Percentiles rank a stretch among this genome's conserved stretches.
phyloP scores from a whole-genome alignment of 1,140 invertebrate genomes.

The Oryzaephilus surinamensis region DNA sequence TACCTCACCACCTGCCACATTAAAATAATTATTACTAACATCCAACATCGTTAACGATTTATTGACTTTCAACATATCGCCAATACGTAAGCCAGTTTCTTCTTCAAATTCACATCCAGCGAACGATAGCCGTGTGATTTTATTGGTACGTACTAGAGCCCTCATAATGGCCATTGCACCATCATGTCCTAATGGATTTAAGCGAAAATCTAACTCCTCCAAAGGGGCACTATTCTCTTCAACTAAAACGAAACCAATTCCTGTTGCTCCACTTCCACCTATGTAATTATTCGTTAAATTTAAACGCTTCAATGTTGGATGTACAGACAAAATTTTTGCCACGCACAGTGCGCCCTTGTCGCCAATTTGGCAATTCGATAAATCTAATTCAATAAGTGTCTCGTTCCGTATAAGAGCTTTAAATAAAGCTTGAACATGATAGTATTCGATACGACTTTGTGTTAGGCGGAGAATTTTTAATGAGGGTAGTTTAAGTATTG shows the following conservation, averaged over 20 bases:
- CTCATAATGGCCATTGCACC: conserved; percentile 31
- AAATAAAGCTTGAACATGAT: conserved; percentile 26
- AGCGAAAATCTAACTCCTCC: conserved; percentile 27
- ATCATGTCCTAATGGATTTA: conserved; percentile 32
- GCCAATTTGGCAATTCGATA: conserved; percentile 31
- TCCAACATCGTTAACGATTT: conserved; percentile 25
- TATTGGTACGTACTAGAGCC: conserved; percentile 19
- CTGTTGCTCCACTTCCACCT: conserved; percentile 21
- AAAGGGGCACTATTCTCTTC: conserved; percentile 19
- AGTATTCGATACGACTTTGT: conserved; percentile 24
- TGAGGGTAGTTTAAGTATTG: conserved; percentile 22
- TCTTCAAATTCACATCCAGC: conserved; percentile 28
- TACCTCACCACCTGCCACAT: conserved; percentile 26
- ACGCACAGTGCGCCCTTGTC: conserved; percentile 33
- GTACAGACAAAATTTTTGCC: conserved; percentile 23
- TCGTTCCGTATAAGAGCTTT: conserved; percentile 26
- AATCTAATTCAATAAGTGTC: conserved; percentile 27
- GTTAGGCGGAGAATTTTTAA: conserved; percentile 28
- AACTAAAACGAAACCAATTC: conserved; percentile 22
- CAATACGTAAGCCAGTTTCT: conserved; percentile 24
- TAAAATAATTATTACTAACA: conserved; percentile 33
- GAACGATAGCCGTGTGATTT: conserved; percentile 24
- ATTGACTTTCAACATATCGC: conserved; percentile 29
- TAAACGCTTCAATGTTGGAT: conserved; percentile 23
- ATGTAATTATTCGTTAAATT: conserved; percentile 32